These are phyloP conservation scores for Torymus texanus DNA, from an alignment of 2,888 invertebrate genomes.

Conservation along the genomic window DNA sequence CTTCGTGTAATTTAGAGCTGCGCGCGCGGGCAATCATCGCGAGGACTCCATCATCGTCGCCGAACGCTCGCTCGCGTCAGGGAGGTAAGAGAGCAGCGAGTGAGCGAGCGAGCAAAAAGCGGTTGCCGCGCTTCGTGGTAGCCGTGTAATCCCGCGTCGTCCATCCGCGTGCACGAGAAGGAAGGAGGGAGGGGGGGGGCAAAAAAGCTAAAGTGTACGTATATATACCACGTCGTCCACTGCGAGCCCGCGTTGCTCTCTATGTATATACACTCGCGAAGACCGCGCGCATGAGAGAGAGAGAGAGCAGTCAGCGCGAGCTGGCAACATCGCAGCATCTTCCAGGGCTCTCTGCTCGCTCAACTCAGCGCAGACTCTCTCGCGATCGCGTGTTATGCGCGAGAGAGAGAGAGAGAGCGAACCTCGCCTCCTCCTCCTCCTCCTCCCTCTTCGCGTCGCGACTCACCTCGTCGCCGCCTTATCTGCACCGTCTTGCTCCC, in stretches of 20 bases:
- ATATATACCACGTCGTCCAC: conserved; percentile 55
- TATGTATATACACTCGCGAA: conserved; percentile 11
- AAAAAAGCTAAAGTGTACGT: conserved; percentile 65
- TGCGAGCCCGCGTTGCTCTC: conserved; percentile 15
- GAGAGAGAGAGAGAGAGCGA: too few relatives aligned
- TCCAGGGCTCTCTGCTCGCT: not conserved
- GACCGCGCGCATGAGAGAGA: not conserved
- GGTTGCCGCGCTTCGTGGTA: conserved; percentile 67
- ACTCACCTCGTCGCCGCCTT: too few relatives aligned
- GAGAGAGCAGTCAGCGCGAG: conserved; percentile 56
- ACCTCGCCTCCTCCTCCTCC: too few relatives aligned
- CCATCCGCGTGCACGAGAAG: not conserved
- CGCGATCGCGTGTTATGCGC: conserved; percentile 33
- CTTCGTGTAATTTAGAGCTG: conserved; percentile 16
- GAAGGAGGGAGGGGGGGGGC: conserved; percentile 43
- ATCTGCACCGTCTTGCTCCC: too few relatives aligned
- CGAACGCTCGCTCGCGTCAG: not conserved
- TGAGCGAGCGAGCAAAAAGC: conserved; percentile 63
- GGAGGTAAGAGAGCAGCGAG: conserved; percentile 2
- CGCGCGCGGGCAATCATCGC: not conserved
- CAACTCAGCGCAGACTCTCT: not conserved
- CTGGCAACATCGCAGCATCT: conserved; percentile 63
- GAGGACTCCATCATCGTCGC: conserved; percentile 29
- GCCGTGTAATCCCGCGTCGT: conserved; percentile 66
- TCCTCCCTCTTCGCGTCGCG: too few relatives aligned